Evolutionary conservation across 2,797 vertebrate species (phyloP), one percentile per base, ranked within the genome.

Genomic region (Gymnothorax javanicus): DNA sequence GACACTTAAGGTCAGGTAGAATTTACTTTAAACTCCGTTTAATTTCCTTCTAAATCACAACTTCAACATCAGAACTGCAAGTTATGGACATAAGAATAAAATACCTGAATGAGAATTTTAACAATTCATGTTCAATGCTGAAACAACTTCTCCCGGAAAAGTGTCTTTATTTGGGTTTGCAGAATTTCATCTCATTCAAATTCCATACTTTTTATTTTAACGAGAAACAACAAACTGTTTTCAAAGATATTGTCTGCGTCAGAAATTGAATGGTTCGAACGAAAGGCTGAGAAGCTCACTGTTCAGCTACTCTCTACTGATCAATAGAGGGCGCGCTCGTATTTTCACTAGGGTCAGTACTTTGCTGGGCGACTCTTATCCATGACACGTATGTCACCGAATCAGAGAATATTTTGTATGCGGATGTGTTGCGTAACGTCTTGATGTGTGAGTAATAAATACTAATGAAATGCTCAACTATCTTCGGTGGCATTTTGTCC

Each of bases 391-490:
- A 75, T 82, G 67, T 67, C 25, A 57, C 84, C 86, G 86, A 87
- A 87, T 75, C 0, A 33, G 84, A 56, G 58, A 27, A 25, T 6
- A 2, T 43, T 75, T 33, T 58, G 59, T 84, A 77, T 13, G 4
- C 73, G 33, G 59, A 75, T 33, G 83, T 84, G 82, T 60, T 82
- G 56, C 73, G 57, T 86, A 85, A 88, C 77, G 81, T 58, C 33
- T n/a, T 64, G 59, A 88, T 64, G 71, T 43, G 87, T 85, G 85
- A 82, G 87, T 85, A 85, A 81, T 6, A 25, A 56, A 71, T 27
- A 25, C 3, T 50, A 25, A 52, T 54, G 13, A 84, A 15, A 23
- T 56, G 27, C 12, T 25, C 54, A 8, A 12, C n/a, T 15, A 50
- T 85, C 2, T 52, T 1, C 11, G 17, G 50, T 17, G 50, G 43